A percentile compares a stretch with the other conserved stretches of the same genome.
phyloP scores from a whole-genome alignment of 2,888 invertebrate genomes.

The Lamellibrachia satsuma region DNA sequence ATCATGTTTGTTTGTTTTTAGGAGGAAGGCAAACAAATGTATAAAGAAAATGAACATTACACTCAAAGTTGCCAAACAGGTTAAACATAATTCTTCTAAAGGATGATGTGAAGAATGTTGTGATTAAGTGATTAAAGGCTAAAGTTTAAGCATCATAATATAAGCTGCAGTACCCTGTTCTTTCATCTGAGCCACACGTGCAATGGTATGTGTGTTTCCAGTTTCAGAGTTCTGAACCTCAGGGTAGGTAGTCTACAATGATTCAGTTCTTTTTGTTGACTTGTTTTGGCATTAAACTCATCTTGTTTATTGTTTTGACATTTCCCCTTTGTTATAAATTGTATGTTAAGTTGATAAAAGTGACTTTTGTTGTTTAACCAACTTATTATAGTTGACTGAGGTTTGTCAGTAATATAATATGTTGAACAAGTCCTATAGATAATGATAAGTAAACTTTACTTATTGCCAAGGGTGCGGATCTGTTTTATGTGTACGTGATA shows the following conservation, averaged over 20 bases:
- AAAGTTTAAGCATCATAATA: background rate
- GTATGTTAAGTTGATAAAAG: background rate
- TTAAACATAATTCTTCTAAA: background rate
- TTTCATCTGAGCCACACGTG: background rate
- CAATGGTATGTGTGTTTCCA: background rate
- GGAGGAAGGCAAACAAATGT: background rate
- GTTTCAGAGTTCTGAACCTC: background rate
- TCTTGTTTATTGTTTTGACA: background rate
- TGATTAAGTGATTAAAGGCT: background rate
- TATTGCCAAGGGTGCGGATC: background rate
- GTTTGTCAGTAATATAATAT: background rate
- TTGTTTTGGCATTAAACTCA: background rate
- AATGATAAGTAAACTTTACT: background rate
- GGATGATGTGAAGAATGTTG: background rate
- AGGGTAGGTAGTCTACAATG: background rate
- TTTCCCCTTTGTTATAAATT: background rate
- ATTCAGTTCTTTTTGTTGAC: background rate
- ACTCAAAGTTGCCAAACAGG: background rate
- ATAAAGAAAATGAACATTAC: background rate
- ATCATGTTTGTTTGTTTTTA: too few species aligned
- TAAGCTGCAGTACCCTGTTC: background rate
- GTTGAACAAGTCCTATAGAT: background rate
- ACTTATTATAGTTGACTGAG: background rate
- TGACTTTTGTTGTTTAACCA: background rate
- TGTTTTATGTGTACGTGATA: background rate